Percentiles rank a stretch among this genome's conserved stretches.
phyloP scores from a whole-genome alignment of 2,888 invertebrate species.

The Adineta ricciae region DNA sequence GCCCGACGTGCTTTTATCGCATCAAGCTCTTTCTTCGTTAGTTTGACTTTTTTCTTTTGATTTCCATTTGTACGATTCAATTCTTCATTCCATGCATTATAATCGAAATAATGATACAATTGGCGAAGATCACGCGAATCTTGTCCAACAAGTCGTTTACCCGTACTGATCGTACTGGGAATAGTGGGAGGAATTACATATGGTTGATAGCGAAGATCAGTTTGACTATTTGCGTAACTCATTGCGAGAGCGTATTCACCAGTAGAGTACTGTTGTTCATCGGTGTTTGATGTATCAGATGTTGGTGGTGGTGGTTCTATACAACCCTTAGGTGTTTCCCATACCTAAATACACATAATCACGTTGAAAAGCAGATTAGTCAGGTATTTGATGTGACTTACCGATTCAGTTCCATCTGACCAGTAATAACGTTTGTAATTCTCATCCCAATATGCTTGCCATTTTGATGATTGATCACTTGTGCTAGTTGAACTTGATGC shows the following conservation, averaged over 20 bases:
- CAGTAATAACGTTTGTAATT: not conserved
- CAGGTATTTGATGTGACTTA: not conserved
- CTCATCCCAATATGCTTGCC: not conserved
- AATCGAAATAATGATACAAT: slow-evolving; percentile 13
- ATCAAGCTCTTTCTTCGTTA: slow-evolving; percentile 9
- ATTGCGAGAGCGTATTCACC: not conserved
- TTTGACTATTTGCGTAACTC: not conserved
- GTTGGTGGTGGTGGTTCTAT: not conserved
- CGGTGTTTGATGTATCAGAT: not conserved
- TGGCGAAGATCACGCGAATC: slow-evolving; percentile 1
- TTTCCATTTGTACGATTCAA: not conserved
- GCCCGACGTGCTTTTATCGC: not conserved
- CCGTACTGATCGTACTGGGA: not conserved
- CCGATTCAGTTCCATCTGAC: not conserved
- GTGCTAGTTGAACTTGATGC: not conserved
- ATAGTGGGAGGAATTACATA: not conserved
- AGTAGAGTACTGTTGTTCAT: not conserved
- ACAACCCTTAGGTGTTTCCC: not conserved
- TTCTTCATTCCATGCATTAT: slow-evolving; percentile 17
- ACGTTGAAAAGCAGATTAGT: not conserved
- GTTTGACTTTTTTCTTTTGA: slow-evolving; percentile 18
- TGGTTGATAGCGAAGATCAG: not conserved
- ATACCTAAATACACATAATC: not conserved
- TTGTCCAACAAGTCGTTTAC: slow-evolving; percentile 6
- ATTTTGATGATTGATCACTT: not conserved